A percentile compares a stretch with the other conserved stretches of the same genome.
Conservation (phyloP, 1,140 invertebrate genomes). For the Listronotus oregonensis region DNA sequence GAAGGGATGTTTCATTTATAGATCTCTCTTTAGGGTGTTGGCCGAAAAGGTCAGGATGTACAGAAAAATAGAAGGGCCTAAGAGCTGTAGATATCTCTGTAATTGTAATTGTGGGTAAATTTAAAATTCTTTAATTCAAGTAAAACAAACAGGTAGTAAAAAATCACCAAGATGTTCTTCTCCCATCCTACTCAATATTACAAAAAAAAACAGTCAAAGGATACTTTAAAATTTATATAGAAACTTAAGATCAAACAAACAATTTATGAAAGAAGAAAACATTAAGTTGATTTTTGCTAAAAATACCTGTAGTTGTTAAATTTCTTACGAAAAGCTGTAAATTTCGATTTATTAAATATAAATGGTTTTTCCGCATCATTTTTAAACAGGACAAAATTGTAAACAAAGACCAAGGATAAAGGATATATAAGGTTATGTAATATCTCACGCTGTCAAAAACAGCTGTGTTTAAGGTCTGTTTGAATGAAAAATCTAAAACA, state of each 20-base stretch:
- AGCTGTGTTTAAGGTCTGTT: too few relatives aligned
- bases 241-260: neutral
- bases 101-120: neutral
- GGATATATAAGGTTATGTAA: too few relatives aligned
- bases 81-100: slow-evolving; percentile 85
- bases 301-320: slow-evolving; percentile 23
- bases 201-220: neutral
- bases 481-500: too few relatives aligned
- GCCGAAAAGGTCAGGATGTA: slow-evolving; percentile 94
- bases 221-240: neutral
- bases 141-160: too few relatives aligned
- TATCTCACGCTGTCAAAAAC: too few relatives aligned
- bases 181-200: neutral
- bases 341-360: slow-evolving; percentile 12
- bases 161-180: too few relatives aligned
- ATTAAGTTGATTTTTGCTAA: too few relatives aligned
- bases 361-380: slow-evolving; percentile 15
- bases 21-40: slow-evolving; percentile 86
- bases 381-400: neutral
- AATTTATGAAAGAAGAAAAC: neutral
- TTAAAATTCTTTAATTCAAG: neutral
- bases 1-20: slow-evolving; percentile 90
- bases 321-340: slow-evolving; percentile 7
- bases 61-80: slow-evolving; percentile 91
- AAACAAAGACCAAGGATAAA: too few relatives aligned